These are phyloP conservation scores for Pterocles burchelli DNA, from an alignment of 2,113 vertebrate species.

Conservation along the genomic window DNA sequence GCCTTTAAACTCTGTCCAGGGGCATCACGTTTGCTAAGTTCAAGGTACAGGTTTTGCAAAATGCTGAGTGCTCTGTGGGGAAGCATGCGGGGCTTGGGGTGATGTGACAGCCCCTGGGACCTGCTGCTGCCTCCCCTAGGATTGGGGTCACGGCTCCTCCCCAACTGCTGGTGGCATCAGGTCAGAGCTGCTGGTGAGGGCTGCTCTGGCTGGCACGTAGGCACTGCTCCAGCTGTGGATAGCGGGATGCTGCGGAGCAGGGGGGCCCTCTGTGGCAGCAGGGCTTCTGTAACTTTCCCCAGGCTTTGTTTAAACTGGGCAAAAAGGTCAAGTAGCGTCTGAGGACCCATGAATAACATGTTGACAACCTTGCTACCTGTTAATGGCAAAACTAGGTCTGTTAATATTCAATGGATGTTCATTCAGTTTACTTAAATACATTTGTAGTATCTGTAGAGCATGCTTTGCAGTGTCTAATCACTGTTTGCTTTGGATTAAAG, in stretches of 20 bases:
- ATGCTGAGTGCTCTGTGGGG: not conserved
- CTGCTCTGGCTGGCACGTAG: not conserved
- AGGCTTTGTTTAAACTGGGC: conserved; percentile 29
- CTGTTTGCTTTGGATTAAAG: conserved; percentile 70
- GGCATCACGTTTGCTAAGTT: not conserved
- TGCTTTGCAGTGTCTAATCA: conserved; percentile 37
- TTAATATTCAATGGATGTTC: conserved; percentile 63
- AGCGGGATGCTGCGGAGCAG: not conserved
- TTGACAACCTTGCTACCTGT: conserved; percentile 54
- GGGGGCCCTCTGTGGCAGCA: not conserved
- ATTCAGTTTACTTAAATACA: conserved; percentile 63
- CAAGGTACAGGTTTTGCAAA: conserved; percentile 33
- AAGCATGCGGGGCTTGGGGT: not conserved
- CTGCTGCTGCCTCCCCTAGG: not conserved
- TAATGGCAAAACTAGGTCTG: conserved; percentile 59
- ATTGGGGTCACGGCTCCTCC: rapidly evolving
- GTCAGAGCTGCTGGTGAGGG: rapidly evolving
- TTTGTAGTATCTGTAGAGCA: conserved; percentile 54
- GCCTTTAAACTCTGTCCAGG: not conserved
- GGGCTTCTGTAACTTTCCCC: not conserved
- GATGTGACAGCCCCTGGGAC: not conserved
- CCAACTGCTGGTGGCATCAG: not conserved
- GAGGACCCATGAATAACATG: conserved; percentile 55
- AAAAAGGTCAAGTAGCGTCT: conserved; percentile 43
- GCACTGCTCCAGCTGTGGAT: rapidly evolving